Conservation (phyloP, 2,888 invertebrate genomes). For the Pandemis corylana region DNA sequence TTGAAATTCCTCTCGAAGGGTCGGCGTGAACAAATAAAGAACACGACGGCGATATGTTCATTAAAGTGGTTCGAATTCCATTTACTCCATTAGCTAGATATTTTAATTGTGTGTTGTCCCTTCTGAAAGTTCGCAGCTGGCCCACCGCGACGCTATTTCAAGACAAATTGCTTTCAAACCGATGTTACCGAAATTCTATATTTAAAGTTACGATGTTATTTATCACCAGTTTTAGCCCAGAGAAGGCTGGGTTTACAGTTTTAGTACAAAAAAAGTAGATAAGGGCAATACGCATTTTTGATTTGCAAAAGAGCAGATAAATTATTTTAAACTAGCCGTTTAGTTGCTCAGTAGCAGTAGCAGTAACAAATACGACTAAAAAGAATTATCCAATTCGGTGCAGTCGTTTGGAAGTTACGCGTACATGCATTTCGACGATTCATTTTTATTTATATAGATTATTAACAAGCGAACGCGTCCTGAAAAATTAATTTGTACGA, state of each 20-base stretch:
- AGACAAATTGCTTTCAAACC: constrained; percentile 80
- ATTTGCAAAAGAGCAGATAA: too few relatives aligned
- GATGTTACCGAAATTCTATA: constrained; percentile 65
- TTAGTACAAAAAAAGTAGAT: too few relatives aligned
- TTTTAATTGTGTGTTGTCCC: constrained; percentile 80
- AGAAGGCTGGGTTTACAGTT: neutral
- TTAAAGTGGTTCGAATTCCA: constrained; percentile 79
- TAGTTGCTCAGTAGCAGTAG: too few relatives aligned
- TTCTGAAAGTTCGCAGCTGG: constrained; percentile 79
- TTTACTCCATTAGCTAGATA: constrained; percentile 82
- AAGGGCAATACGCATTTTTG: too few relatives aligned
- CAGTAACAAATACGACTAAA: too few relatives aligned
- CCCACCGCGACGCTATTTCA: constrained; percentile 79
- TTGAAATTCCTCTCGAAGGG: constrained; percentile 33
- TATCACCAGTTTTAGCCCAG: neutral
- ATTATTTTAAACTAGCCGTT: too few relatives aligned
- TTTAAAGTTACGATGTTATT: constrained; percentile 33
- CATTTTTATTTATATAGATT: too few relatives aligned
- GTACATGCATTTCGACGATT: too few relatives aligned
- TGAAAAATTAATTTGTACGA: neutral
- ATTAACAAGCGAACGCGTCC: too few relatives aligned
- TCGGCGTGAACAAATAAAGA: constrained; percentile 66
- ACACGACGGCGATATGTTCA: constrained; percentile 77
- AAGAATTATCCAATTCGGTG: too few relatives aligned
- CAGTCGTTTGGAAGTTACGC: too few relatives aligned